Percentiles rank a stretch among this genome's conserved stretches.
phyloP scores from a whole-genome alignment of 2,888 invertebrate species.

The Agrotis puta region DNA sequence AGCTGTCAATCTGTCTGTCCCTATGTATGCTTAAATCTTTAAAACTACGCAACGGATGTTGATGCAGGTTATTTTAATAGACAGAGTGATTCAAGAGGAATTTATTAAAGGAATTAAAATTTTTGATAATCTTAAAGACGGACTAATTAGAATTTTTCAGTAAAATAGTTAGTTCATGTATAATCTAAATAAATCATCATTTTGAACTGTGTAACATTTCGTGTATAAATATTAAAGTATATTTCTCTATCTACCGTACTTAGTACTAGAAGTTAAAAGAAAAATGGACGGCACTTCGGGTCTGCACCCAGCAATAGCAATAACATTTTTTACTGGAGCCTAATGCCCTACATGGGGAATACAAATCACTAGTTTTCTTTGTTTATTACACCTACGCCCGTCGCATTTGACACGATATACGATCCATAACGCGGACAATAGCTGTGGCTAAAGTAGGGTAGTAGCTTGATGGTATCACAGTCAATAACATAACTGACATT shows the following conservation, averaged over 20 bases:
- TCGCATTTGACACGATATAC: conserved; percentile 25
- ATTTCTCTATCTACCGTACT: background rate
- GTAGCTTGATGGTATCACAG: conserved; percentile 25
- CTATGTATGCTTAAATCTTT: too few relatives aligned
- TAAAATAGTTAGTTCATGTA: too few relatives aligned
- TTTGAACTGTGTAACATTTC: too few relatives aligned
- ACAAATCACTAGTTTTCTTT: conserved; percentile 36
- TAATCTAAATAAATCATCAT: too few relatives aligned
- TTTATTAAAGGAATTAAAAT: too few relatives aligned
- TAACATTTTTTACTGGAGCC: conserved; percentile 20
- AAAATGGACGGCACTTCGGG: background rate
- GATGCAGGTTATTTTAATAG: too few relatives aligned
- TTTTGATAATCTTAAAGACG: too few relatives aligned
- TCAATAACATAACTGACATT: conserved; percentile 3
- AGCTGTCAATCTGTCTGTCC: too few relatives aligned
- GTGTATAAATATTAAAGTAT: too few relatives aligned
- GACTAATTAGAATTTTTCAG: too few relatives aligned
- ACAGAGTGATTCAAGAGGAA: too few relatives aligned
- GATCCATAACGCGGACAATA: conserved; percentile 35
- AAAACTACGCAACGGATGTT: too few relatives aligned
- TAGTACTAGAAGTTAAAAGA: background rate
- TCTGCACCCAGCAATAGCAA: background rate
- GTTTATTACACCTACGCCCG: conserved; percentile 30
- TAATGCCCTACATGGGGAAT: conserved; percentile 31
- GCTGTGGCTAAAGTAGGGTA: conserved; percentile 16